Percentiles rank a stretch among this genome's conserved stretches.
phyloP scores from a whole-genome alignment of 2,888 invertebrate genomes.

The Busseola fusca region DNA sequence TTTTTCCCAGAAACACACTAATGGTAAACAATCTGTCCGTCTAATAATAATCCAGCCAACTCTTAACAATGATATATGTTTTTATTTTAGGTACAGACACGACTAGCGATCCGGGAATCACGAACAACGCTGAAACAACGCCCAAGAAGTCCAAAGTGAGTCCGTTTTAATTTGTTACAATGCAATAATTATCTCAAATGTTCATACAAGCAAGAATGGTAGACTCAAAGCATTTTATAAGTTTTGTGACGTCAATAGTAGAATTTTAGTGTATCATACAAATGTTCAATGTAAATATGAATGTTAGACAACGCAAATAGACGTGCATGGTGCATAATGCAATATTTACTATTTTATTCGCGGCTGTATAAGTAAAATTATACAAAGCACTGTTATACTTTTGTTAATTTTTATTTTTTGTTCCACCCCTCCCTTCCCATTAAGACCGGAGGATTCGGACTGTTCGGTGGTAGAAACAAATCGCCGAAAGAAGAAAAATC shows the following conservation, averaged over 20 bases:
- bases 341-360: constrained; percentile 70
- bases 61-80: constrained; percentile 15
- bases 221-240: constrained; percentile 65
- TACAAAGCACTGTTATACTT: constrained; percentile 73
- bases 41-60: constrained; percentile 16
- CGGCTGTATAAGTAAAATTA: constrained; percentile 51
- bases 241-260: constrained; percentile 56
- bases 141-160: constrained; percentile 86
- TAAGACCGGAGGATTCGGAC: constrained; percentile 83
- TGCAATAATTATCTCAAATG: constrained; percentile 40
- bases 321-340: constrained; percentile 74
- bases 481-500: constrained; percentile 82
- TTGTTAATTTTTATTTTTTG: constrained; percentile 81
- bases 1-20: constrained; percentile 22
- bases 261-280: constrained; percentile 76
- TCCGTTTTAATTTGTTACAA: constrained; percentile 27
- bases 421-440: constrained; percentile 72
- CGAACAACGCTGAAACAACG: constrained; percentile 85
- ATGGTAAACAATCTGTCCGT: constrained; percentile 28
- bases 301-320: constrained; percentile 77
- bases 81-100: constrained; percentile 84
- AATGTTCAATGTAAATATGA: constrained; percentile 76
- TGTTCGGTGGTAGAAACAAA: constrained; percentile 82
- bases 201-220: constrained; percentile 75
- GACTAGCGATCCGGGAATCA: constrained; percentile 84